Base-by-base conservation (phyloP, 2,113 vertebrate genomes). In the Lipotes vexillifer region DNA sequence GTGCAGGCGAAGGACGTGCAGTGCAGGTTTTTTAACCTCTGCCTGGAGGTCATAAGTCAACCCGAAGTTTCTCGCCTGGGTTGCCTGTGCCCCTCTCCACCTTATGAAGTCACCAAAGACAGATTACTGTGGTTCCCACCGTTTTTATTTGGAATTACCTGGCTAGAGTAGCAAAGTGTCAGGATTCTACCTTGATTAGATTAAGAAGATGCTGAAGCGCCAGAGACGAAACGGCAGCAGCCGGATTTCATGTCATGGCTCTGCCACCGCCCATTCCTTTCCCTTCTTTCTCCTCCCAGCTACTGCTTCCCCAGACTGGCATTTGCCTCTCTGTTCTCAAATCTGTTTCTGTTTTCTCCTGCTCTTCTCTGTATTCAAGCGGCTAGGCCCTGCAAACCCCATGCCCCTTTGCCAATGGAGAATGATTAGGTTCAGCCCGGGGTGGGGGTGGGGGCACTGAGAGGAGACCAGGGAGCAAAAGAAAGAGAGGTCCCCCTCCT, bases 231-330 rank as follows among this genome's bases (percentile, higher is more conserved):
- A 74, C 6, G 41, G 82, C 5, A 8, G 75, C n/a, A 1, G 11
- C 14, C 8, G 66, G 71, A 12, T 36, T 46, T 41, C 5, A 0
- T 0, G 4, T 17, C 0, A 0, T 8, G 9, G 23, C 4, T 1
- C 3, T 2, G 59, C 33, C 49, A 9, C 1, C 33, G 14, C 41
- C 52, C 17, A 5, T 17, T 55, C 63, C 5, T 33, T 33, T 1
- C 36, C 29, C 9, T 23, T 21, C 59, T 9, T 20, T 20, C 8
- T 68, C 15, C 61, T 41, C 17, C 25, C 46, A 27, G n/a, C 29
- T 80, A 52, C 2, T 8, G 2, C 66, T 27, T 36, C 38, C 49
- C 38, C 10, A 33, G 7, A 11, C 11, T 36, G 3, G 20, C 2
- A 8, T 31, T 83, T 52, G 29, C 55, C 75, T 61, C 77, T 36